Conservation (phyloP, 2,797 vertebrate species). For the Hydrophis major region DNA sequence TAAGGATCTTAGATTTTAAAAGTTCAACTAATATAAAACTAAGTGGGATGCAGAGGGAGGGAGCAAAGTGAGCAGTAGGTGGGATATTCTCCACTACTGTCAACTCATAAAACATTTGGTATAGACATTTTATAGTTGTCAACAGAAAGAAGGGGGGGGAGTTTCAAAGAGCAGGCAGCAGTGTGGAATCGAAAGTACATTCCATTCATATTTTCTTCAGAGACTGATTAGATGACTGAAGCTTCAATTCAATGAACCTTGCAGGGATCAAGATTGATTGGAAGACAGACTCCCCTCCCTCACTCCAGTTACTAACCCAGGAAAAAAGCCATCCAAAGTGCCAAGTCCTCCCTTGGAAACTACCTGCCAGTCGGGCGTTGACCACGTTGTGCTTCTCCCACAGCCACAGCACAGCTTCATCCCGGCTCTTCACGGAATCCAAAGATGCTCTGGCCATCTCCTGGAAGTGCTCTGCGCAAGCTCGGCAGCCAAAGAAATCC, state of each 20-base stretch:
- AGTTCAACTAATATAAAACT: no score
- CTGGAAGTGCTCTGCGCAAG: conserved; percentile 88
- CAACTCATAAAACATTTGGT: no score
- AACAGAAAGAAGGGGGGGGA: no score
- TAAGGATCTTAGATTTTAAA: no score
- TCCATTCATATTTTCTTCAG: no score
- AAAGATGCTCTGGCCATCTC: conserved; percentile 78
- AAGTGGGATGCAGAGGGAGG: no score
- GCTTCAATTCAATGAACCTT: background rate
- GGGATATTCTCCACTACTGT: no score
- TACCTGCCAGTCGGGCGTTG: conserved; percentile 87
- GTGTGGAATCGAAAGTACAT: no score
- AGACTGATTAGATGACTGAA: no score
- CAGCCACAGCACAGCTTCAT: conserved; percentile 87
- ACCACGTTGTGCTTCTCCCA: conserved; percentile 92
- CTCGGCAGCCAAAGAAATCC: conserved; percentile 88
- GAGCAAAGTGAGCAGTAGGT: no score
- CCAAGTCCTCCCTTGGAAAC: background rate
- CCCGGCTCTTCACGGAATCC: conserved; percentile 69
- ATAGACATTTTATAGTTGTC: no score
- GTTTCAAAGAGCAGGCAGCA: no score
- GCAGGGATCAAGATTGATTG: background rate
- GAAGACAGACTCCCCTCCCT: background rate
- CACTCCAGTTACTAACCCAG: background rate
- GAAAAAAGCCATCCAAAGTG: background rate